These are phyloP conservation scores for Amphipoea oculea DNA, from an alignment of 2,888 invertebrate genomes.

Conservation along the genomic window DNA sequence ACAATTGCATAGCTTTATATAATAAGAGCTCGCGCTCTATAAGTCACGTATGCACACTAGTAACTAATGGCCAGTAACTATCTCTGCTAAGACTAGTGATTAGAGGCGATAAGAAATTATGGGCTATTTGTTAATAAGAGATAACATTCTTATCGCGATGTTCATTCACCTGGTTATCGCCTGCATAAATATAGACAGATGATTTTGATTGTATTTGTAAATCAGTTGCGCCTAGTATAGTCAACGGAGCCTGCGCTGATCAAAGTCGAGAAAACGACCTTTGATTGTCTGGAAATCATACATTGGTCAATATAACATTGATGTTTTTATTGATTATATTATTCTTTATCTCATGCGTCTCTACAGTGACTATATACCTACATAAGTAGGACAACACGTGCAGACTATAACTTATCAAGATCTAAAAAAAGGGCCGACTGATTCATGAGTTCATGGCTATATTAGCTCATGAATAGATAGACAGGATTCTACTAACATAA, in stretches of 20 bases:
- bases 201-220: constrained; percentile 10
- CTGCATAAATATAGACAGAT: constrained; percentile 39
- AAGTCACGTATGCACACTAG: constrained; percentile 75
- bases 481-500: neutral
- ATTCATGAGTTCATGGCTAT: neutral
- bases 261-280: neutral
- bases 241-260: neutral
- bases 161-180: constrained; percentile 76
- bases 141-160: constrained; percentile 75
- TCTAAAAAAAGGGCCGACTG: neutral
- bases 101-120: constrained; percentile 81
- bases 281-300: constrained; percentile 1
- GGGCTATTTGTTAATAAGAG: constrained; percentile 77
- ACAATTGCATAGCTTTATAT: constrained; percentile 79
- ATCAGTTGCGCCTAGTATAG: neutral
- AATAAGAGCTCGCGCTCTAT: constrained; percentile 61
- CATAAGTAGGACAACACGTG: neutral
- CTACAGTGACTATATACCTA: neutral
- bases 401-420: neutral
- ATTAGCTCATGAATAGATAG: neutral
- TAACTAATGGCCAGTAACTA: constrained; percentile 70
- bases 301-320: neutral
- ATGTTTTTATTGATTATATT: neutral
- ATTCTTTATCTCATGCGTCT: neutral
- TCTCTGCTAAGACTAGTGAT: constrained; percentile 77